A percentile compares a stretch with the other conserved stretches of the same genome.
These are phyloP conservation scores for Sapajus apella DNA, from an alignment of 2,113 vertebrate species.

Conservation along the genomic window DNA sequence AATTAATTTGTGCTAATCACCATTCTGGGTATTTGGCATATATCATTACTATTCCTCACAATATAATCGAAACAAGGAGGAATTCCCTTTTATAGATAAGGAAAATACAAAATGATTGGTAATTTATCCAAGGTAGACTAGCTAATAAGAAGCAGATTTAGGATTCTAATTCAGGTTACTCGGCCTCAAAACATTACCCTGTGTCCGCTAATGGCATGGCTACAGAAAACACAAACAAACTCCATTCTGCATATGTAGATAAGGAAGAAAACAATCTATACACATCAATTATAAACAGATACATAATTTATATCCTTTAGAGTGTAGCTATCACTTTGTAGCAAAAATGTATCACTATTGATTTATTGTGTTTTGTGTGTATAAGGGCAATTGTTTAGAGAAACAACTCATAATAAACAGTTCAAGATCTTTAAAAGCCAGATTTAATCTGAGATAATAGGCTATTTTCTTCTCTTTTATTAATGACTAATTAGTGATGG, in stretches of 20 bases:
- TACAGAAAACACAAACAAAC: neutral
- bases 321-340: neutral
- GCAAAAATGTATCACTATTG: neutral
- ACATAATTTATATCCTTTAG: neutral
- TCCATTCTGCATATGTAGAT: neutral
- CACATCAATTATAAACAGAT: neutral
- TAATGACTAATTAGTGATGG: neutral
- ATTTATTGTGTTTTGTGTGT: neutral
- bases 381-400: neutral
- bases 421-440: neutral
- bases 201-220: neutral
- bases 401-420: neutral
- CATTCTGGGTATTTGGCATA: neutral
- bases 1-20: neutral
- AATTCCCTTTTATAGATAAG: neutral
- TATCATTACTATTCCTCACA: neutral
- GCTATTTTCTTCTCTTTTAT: neutral
- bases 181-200: neutral
- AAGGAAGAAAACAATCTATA: neutral
- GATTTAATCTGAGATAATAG: neutral
- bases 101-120: neutral
- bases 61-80: neutral
- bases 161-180: neutral
- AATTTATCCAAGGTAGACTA: neutral
- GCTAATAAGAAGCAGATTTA: neutral